Base-by-base conservation (phyloP, 2,888 invertebrate genomes). In the Xestia xanthographa region DNA sequence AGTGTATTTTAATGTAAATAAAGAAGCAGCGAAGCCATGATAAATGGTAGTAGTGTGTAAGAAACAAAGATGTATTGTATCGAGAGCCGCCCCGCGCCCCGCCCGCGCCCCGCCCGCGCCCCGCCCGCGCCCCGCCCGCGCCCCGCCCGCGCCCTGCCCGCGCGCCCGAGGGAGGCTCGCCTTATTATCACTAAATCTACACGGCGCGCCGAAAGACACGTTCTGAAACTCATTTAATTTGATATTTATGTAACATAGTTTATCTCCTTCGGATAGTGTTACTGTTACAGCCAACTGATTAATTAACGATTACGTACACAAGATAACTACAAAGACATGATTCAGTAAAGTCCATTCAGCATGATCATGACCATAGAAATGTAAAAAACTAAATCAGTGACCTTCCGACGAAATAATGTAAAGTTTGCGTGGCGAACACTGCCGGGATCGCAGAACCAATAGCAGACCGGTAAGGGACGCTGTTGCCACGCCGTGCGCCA, bases 111-210 rank as follows among this genome's bases (percentile, higher is more conserved):
- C 53, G 11, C 77, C n/a, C 26, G 14, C n/a, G 5, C 53, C 38
- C 17, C 50, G 9, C 48, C 22, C 22, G 14, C n/a, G 9, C 53
- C 38, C 17, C 53, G 11, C 77, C n/a, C 26, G 14, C n/a, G 5
- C 53, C 38, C 17, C 38, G 11, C 50, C 22, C 22, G 11, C 0
- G 41, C 43, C 8, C n/a, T 17, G n/a, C 56, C 12, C n/a, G n/a
- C 12, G 14, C 14, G n/a, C 50, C 67, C 73, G 62, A 34, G 84
- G 58, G 72, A 67, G 60, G 66, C 76, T 66, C 34, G 56, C 34
- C 75, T 80, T 74, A 67, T 67, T 74, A 67, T 70, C 69, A 53
- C 66, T 82, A 65, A 67, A 80, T 53, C 58, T 80, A 38, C 84
- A 22, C 80, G 34, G 56, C 69, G 56, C 58, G 45, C 50, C 48